Percentiles rank a stretch among this genome's conserved stretches.
phyloP scores from a whole-genome alignment of 2,888 invertebrate genomes.

The Drosophila nigricruria region DNA sequence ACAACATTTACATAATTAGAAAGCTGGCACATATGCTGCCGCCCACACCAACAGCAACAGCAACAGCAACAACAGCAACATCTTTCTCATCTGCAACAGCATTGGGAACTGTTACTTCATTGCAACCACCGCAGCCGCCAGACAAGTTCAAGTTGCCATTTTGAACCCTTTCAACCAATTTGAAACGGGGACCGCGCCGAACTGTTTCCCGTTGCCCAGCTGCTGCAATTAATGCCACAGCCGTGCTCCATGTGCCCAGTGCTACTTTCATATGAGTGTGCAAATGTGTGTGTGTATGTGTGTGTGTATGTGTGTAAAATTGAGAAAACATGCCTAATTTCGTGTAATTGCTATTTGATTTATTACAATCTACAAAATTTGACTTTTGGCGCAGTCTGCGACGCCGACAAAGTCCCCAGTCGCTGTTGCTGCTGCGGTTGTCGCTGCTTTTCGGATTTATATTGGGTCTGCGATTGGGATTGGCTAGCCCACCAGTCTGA shows the following conservation, averaged over 20 bases:
- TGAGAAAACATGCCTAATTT: conserved; percentile 84
- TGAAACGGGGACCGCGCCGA: conserved; percentile 57
- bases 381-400: conserved; percentile 81
- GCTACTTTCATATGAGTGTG: conserved; percentile 17
- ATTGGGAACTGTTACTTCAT: conserved; percentile 27
- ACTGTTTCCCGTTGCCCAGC: conserved; percentile 69
- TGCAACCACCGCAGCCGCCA: conserved; percentile 52
- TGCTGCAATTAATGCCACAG: conserved; percentile 78
- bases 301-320: conserved; percentile 65
- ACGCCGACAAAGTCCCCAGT: conserved; percentile 62
- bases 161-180: conserved; percentile 79
- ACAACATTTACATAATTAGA: conserved; percentile 76
- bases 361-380: conserved; percentile 83
- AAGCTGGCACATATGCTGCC: conserved; percentile 76
- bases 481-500: conserved; percentile 25
- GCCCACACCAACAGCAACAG: conserved; percentile 47
- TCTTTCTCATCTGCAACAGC: conserved; percentile 11
- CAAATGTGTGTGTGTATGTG: conserved; percentile 1
- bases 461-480: conserved; percentile 15
- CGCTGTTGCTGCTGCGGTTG: conserved; percentile 26
- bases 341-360: conserved; percentile 85
- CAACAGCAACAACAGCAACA: conserved; percentile 10
- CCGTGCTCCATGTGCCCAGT: conserved; percentile 52
- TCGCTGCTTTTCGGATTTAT: conserved; percentile 18
- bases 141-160: conserved; percentile 79